Evolutionary conservation across 2,797 vertebrate species (phyloP).

Genomic region (Vipera latastei): DNA sequence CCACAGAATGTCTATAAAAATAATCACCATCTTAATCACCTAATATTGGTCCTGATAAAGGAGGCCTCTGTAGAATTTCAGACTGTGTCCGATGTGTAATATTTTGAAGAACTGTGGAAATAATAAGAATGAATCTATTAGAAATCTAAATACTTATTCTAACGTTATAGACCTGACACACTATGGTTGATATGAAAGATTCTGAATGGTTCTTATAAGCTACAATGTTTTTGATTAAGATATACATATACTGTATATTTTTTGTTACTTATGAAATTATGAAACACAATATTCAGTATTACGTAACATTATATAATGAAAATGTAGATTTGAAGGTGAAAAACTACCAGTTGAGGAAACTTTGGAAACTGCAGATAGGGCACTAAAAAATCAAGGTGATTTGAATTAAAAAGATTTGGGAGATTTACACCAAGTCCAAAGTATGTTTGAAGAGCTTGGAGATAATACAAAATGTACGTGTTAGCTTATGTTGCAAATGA

Average conservation of each 20-base stretch:
- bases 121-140: conserved; percentile 12
- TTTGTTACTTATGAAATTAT: not conserved
- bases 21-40: conserved; percentile 60
- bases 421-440: not conserved
- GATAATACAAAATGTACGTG: not conserved
- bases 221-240: not conserved
- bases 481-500: not conserved
- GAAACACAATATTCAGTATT: not conserved
- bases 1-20: conserved; percentile 7
- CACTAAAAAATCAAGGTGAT: not conserved
- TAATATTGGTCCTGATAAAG: conserved; percentile 71
- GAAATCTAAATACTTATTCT: accelerated
- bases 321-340: not conserved
- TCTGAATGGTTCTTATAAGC: not conserved
- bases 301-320: not conserved
- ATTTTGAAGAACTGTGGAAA: conserved; percentile 76
- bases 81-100: conserved; percentile 62
- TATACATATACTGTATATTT: not conserved
- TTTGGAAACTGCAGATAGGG: not conserved
- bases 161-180: not conserved
- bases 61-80: conserved; percentile 67
- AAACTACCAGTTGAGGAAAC: not conserved
- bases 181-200: not conserved
- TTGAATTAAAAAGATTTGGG: not conserved
- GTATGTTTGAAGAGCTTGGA: not conserved